Base-by-base conservation (phyloP, 2,888 invertebrate genomes). In the Drosophila putrida region DNA sequence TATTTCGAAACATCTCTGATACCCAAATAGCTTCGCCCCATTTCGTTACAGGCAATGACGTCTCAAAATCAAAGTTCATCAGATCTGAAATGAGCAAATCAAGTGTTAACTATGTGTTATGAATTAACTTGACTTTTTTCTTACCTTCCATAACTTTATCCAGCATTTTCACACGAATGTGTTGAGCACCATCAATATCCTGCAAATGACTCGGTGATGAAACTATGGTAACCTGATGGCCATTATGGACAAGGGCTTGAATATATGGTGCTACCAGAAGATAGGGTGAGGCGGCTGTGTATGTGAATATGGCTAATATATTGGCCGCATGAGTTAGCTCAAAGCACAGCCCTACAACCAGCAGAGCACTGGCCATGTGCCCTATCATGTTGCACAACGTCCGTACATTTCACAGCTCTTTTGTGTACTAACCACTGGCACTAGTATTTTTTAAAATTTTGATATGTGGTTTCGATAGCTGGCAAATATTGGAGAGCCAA, bases 241-340 rank as follows among this genome's bases (percentile, higher is more conserved):
- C 83, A 3, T 68, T 57, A 0, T 36, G 27, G 0, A 68, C 59
- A 3, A 84, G 72, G 0, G 49, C 67, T 6, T 50, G 68, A n/a
- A 84, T 11, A 9, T 64, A 86, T 0, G 84, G 83, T n/a, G 38
- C 20, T 4, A 74, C 82, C 2, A 91, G 54, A 9, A 90, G 77
- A 55, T 88, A 90, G 0, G 88, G 85, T 0, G 90, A 78, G 0
- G 62, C 50, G 0, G 67, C 70, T 0, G 72, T 53, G 46, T 78
- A 90, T 0, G 90, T 60, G 50, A 90, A 86, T 4, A 89, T 28
- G 27, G 78, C 82, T 49, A 89, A 70, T 20, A 89, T 85, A 20
- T 76, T 76, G 3, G 72, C 85, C 11, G 57, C 44, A 35, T 68
- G 11, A 11, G 53, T 44, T 20, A 65, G 36, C 28, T 58, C 63